phyloP scores from a whole-genome alignment of 2,797 vertebrate species.

The Cephalopachus bancanus region DNA sequence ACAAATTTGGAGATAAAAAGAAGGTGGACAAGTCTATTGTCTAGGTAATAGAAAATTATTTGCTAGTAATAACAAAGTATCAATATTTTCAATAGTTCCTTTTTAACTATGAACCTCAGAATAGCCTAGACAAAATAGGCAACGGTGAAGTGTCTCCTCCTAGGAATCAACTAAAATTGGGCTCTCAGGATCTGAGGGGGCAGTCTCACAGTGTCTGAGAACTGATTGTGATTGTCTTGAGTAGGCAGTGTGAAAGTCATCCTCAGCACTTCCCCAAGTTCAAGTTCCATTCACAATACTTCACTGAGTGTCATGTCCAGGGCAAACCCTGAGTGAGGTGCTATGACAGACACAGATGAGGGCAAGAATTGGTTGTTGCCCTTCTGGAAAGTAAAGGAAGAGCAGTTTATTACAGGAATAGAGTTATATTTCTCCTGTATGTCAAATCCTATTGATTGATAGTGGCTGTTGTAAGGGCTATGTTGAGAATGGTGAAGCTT shows the following conservation, averaged over 20 bases:
- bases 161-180: not conserved
- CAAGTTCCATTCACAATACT: not conserved
- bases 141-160: not conserved
- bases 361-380: not conserved
- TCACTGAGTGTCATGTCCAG: not conserved
- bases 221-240: not conserved
- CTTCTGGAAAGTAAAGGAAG: not conserved
- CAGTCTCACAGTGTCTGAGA: not conserved
- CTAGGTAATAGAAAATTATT: slow-evolving; percentile 10
- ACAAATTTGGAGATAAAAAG: not conserved
- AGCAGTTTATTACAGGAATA: not conserved
- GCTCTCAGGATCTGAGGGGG: not conserved
- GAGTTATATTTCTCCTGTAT: not conserved
- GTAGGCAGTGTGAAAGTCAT: not conserved
- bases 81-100: not conserved
- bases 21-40: not conserved
- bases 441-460: not conserved
- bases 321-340: not conserved
- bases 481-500: not conserved
- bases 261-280: not conserved
- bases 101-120: not conserved
- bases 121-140: not conserved
- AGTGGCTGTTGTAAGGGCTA: not conserved
- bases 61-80: not conserved
- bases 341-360: not conserved